Evolutionary conservation across 1,140 invertebrate species (phyloP).

Genomic region (Brachionus sp.): DNA sequence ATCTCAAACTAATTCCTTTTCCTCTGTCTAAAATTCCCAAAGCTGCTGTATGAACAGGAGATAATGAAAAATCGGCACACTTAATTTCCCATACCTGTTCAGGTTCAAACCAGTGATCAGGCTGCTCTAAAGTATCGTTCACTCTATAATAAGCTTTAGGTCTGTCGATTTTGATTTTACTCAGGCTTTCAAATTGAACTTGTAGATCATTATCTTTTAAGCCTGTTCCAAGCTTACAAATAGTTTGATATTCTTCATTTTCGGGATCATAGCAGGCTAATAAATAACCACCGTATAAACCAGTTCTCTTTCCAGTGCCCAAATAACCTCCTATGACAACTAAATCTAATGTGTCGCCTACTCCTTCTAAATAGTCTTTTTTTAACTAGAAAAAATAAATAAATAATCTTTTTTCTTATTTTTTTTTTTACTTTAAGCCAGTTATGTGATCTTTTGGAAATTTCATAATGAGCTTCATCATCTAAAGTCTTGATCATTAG

Average conservation of each 20-base stretch:
- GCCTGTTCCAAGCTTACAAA: slow-evolving; percentile 92
- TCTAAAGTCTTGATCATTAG: slow-evolving; percentile 96
- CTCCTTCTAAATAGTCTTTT: slow-evolving; percentile 92
- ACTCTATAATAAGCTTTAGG: slow-evolving; percentile 81
- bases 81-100: slow-evolving; percentile 95
- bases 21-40: slow-evolving; percentile 81
- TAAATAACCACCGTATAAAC: slow-evolving; percentile 89
- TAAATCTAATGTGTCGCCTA: slow-evolving; percentile 84
- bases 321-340: slow-evolving; percentile 92
- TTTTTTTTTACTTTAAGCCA: slow-evolving; percentile 72
- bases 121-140: slow-evolving; percentile 65
- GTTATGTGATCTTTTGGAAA: slow-evolving; percentile 90
- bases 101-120: slow-evolving; percentile 93
- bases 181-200: slow-evolving; percentile 20
- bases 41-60: slow-evolving; percentile 86
- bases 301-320: slow-evolving; percentile 89
- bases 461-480: slow-evolving; percentile 90
- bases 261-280: slow-evolving; percentile 91
- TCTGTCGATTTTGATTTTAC: slow-evolving; percentile 67
- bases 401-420: not conserved
- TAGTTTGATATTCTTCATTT: slow-evolving; percentile 85
- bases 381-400: slow-evolving; percentile 67
- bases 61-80: slow-evolving; percentile 94
- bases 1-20: slow-evolving; percentile 90
- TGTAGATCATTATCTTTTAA: slow-evolving; percentile 85